A percentile compares a stretch with the other conserved stretches of the same genome.
Evolutionary conservation across 2,797 vertebrate genomes (phyloP).

Genomic region (Triplophysa yarkandensis): DNA sequence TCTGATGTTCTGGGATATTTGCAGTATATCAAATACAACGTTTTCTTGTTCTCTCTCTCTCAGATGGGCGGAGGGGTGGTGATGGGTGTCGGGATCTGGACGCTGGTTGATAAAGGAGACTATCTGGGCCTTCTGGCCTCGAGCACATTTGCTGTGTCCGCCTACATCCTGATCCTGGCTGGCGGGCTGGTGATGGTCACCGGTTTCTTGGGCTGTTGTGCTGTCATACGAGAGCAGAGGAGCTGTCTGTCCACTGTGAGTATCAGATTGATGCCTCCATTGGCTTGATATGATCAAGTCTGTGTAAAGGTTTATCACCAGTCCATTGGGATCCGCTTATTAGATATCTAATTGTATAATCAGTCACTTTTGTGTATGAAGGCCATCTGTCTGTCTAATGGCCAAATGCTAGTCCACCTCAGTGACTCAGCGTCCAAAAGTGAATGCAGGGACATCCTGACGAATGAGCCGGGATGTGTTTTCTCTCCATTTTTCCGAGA

Average conservation of each 20-base stretch:
- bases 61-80: conserved; percentile 83
- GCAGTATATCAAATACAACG: neutral
- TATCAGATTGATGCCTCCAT: neutral
- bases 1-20: neutral
- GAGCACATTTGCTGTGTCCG: conserved; percentile 82
- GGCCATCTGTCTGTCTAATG: neutral
- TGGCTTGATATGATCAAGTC: neutral
- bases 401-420: no score
- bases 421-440: neutral
- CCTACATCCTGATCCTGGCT: conserved; percentile 84
- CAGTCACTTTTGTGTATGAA: neutral
- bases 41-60: conserved; percentile 29
- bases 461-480: no score
- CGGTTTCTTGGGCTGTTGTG: conserved; percentile 84
- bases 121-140: conserved; percentile 84
- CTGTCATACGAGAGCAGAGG: conserved; percentile 82
- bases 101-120: conserved; percentile 83
- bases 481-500: conserved; percentile 62
- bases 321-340: neutral
- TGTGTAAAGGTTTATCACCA: neutral
- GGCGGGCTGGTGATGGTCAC: conserved; percentile 84
- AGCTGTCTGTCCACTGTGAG: conserved; percentile 80
- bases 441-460: conserved; percentile 47
- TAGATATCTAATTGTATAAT: neutral
- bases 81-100: conserved; percentile 86